Conservation (phyloP, 2,113 vertebrate species). For the Meleagris gallopavo region DNA sequence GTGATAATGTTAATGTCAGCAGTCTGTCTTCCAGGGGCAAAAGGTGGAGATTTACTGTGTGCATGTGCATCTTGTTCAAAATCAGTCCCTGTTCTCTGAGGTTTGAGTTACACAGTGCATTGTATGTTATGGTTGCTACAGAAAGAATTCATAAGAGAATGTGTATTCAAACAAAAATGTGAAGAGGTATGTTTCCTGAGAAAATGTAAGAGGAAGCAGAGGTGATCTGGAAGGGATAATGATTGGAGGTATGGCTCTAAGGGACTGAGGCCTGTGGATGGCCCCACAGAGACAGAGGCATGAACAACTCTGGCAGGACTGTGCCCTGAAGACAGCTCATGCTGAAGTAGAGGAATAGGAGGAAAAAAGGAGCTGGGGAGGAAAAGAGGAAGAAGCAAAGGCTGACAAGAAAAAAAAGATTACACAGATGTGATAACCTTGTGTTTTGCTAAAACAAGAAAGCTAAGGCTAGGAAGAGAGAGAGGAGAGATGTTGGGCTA, state of each 20-base stretch:
- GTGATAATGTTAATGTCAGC: neutral
- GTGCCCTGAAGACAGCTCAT: neutral
- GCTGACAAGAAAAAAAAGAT: neutral
- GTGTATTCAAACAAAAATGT: neutral
- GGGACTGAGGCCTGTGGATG: neutral
- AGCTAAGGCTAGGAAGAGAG: neutral
- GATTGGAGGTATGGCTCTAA: neutral
- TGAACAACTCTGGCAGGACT: neutral
- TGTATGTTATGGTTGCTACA: neutral
- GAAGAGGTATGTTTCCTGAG: neutral
- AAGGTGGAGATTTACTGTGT: neutral
- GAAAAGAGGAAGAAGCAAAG: neutral
- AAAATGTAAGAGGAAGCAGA: neutral
- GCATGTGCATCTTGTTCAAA: accelerated
- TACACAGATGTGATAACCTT: neutral
- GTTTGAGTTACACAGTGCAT: neutral
- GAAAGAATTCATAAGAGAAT: neutral
- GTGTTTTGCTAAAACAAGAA: neutral
- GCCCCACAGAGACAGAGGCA: neutral
- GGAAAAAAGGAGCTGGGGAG: neutral
- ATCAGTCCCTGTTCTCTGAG: neutral
- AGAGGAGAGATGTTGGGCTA: neutral
- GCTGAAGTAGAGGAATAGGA: neutral
- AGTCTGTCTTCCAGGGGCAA: accelerated
- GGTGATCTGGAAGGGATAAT: neutral